A percentile compares a stretch with the other conserved stretches of the same genome.
phyloP scores from a whole-genome alignment of 2,888 invertebrate genomes.

The Panopea generosa region DNA sequence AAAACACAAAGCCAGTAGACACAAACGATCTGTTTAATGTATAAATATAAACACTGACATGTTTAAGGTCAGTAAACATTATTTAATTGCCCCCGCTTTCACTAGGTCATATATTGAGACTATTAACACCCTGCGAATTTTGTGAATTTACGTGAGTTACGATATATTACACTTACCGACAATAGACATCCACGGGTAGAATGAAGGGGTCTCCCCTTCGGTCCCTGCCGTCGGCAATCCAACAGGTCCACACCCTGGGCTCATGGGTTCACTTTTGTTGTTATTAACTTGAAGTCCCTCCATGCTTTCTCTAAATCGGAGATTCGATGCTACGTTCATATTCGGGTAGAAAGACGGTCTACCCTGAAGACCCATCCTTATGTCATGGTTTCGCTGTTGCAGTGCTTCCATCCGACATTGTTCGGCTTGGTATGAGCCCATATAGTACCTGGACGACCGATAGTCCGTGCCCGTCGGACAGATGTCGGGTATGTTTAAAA shows the following conservation, averaged over 20 bases:
- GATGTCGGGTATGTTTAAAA: slow-evolving; percentile 82
- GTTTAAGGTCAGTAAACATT: slow-evolving; percentile 19
- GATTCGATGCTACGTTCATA: slow-evolving; percentile 77
- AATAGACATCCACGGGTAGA: slow-evolving; percentile 83
- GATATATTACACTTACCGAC: slow-evolving; percentile 76
- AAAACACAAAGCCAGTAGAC: not conserved
- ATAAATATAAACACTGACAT: not conserved
- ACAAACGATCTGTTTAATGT: not conserved
- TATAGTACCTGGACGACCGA: slow-evolving; percentile 78
- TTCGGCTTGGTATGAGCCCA: slow-evolving; percentile 77
- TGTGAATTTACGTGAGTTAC: not conserved
- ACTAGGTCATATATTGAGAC: not conserved
- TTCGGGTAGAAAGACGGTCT: slow-evolving; percentile 80
- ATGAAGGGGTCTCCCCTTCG: slow-evolving; percentile 75
- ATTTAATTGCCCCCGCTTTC: slow-evolving; percentile 23
- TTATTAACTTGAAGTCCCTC: slow-evolving; percentile 70
- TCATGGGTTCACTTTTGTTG: slow-evolving; percentile 71
- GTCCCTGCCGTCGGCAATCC: slow-evolving; percentile 63
- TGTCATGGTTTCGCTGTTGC: slow-evolving; percentile 78
- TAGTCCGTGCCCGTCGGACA: slow-evolving; percentile 79
- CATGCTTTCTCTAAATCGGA: slow-evolving; percentile 76
- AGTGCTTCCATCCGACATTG: slow-evolving; percentile 82
- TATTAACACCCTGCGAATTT: not conserved
- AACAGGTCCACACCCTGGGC: slow-evolving; percentile 72
- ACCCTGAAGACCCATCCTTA: slow-evolving; percentile 79